Base-by-base conservation (phyloP, 2,888 invertebrate genomes). In the Venustoraphidia nigricollis region DNA sequence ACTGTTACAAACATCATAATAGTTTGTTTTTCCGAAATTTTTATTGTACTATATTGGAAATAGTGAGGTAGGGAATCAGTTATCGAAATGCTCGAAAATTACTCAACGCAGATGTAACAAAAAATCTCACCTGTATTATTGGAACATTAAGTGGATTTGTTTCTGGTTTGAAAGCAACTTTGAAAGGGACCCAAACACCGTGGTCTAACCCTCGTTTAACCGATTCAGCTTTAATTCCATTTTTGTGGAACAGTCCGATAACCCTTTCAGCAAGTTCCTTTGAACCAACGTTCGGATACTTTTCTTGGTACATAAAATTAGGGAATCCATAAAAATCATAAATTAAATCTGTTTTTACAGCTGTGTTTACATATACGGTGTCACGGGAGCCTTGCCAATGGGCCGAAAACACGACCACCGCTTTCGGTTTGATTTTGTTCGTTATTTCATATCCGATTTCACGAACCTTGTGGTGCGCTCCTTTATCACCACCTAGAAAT, bases 321-420 rank as follows among this genome's bases (percentile, higher is more conserved):
- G 45, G 45, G 27, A 45, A 45, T 3, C 45, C 45, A 9, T 45
- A 45, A 17, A 45, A 45, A n/a, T 45, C 45, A 27, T 45, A 45
- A 3, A 45, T 45, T 6, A 45, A 13, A 14, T 45, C 45, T 10
- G 36, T 36, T 36, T 37, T 13, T 10, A 17, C 14, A 17, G 13
- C 35, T 2, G 17, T 45, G 35, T 38, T 45, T 1, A 45, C 45
- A 37, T 45, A 36, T 2, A 45, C 17, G 3, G 17, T 38, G 8
- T 45, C 45, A 2, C 36, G 27, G 3, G 37, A 27, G 2, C 34
- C 45, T 45, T 45, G 45, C 45, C 45, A 45, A 38, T 45, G 45
- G 1, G 37, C 45, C 10, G 45, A 45, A 13, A 45, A 45, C 17
- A 45, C 34, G 3, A 45, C 45, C 11, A 45, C 38, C 34, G 17